A percentile compares a stretch with the other conserved stretches of the same genome.
Evolutionary conservation across 2,797 vertebrate species (phyloP).

Genomic region (Bradypus variegatus): DNA sequence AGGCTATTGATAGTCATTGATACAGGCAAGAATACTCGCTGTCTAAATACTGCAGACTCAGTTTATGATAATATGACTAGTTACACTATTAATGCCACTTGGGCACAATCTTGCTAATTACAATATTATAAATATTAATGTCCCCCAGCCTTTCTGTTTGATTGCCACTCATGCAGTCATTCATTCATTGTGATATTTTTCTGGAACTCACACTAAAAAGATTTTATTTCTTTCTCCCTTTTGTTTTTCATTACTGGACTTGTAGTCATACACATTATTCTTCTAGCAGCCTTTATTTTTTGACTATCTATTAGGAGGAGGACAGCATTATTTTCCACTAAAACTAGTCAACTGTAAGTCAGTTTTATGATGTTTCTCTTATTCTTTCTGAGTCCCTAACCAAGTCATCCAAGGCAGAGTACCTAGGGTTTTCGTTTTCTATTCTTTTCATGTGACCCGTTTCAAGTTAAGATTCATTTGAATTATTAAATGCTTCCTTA

Average conservation of each 20-base stretch:
- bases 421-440: slow-evolving; percentile 62
- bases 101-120: slow-evolving; percentile 72
- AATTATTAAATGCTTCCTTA: slow-evolving; percentile 78
- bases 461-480: slow-evolving; percentile 73
- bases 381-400: slow-evolving; percentile 39
- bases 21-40: slow-evolving; percentile 63
- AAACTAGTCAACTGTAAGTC: slow-evolving; percentile 34
- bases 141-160: slow-evolving; percentile 70
- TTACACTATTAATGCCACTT: slow-evolving; percentile 71
- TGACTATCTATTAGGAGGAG: slow-evolving; percentile 39
- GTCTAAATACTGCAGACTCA: slow-evolving; percentile 65
- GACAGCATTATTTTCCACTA: slow-evolving; percentile 40
- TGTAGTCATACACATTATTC: slow-evolving; percentile 52
- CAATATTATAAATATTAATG: slow-evolving; percentile 76
- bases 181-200: slow-evolving; percentile 65
- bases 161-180: slow-evolving; percentile 69
- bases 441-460: slow-evolving; percentile 69
- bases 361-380: slow-evolving; percentile 11
- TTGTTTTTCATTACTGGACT: slow-evolving; percentile 55
- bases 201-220: slow-evolving; percentile 42
- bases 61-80: slow-evolving; percentile 74
- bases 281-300: slow-evolving; percentile 41
- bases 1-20: slow-evolving; percentile 67
- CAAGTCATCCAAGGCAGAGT: slow-evolving; percentile 42
- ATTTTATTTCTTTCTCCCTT: slow-evolving; percentile 54